A percentile compares a stretch with the other conserved stretches of the same genome.
These are phyloP conservation scores for Dolichoris vasculosae DNA, from an alignment of 1,140 invertebrate species.

Conservation along the genomic window DNA sequence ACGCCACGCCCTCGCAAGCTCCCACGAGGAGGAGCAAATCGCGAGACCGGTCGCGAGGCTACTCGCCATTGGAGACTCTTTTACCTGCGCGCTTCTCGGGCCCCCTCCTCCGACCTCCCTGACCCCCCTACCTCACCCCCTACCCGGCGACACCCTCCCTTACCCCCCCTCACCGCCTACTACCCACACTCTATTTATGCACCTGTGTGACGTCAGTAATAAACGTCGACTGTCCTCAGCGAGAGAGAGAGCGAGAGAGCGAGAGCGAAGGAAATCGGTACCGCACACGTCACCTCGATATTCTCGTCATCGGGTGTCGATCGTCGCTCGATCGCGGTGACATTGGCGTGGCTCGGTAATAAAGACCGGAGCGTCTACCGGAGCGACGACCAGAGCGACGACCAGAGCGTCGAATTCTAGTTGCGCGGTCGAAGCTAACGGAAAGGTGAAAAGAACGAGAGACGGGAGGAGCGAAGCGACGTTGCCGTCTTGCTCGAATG, in stretches of 20 bases:
- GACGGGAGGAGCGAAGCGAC: not conserved
- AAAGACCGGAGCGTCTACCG: too few relatives aligned
- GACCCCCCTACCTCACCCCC: constrained; percentile 18
- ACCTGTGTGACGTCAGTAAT: constrained; percentile 69
- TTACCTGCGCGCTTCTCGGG: constrained; percentile 60
- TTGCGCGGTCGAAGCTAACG: not conserved
- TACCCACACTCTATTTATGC: constrained; percentile 61
- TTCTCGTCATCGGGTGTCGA: too few relatives aligned
- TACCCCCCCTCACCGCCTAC: not conserved
- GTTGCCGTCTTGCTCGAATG: not conserved
- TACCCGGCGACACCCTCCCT: not conserved
- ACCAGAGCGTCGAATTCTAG: too few relatives aligned
- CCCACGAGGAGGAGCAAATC: constrained; percentile 66
- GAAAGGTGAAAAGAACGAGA: not conserved
- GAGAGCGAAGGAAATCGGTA: not conserved
- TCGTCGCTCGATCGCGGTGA: too few relatives aligned
- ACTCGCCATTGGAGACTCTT: constrained; percentile 68
- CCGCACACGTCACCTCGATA: not conserved
- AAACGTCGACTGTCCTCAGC: constrained; percentile 46
- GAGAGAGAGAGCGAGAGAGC: not conserved
- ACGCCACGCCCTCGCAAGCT: constrained; percentile 66
- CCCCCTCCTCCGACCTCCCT: too few relatives aligned
- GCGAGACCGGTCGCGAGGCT: constrained; percentile 60
- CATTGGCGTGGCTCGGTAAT: too few relatives aligned
- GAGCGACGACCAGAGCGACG: too few relatives aligned